Base-by-base conservation (phyloP, 2,888 invertebrate species). In the Hedychridium roseum region DNA sequence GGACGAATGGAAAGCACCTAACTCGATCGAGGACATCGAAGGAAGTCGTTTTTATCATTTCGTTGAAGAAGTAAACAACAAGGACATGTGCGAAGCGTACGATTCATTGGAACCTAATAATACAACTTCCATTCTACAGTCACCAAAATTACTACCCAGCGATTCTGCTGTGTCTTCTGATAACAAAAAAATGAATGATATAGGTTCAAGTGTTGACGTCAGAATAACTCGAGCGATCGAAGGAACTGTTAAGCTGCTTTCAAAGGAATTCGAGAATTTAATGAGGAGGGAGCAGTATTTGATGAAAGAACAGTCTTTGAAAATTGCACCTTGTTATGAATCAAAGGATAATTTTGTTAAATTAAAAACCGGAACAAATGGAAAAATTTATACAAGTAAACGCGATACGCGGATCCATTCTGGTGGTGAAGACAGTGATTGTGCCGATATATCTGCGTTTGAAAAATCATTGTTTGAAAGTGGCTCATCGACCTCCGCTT, bases 401-500 rank as follows among this genome's bases (percentile, higher is more conserved):
- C 63, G 67, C 2, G 85, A 85, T 71, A 81, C 82, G 0, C 82
- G 84, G 35, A 80, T 83, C 0, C 84, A 83, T 56, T 78, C 85
- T 26, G 85, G 84, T 34, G 85, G 85, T 23, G 85, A 85, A 57
- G 85, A 85, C 50, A 85, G 85, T 55, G 85, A 85, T 49, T 75
- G 70, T 36, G 70, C 71, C 1, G 74, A 74, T 44, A 31, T 69
- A 3, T 71, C 73, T 2, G 44, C 70, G 4, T 66, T 76, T 50
- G 76, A 76, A 27, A 73, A 59, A 36, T 76, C 75, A 15, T 44
- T 76, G 2, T 60, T 76, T 58, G 76, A 76, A 35, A 74, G 74
- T 50, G 79, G 79, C 61, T 85, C 86, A 0, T 86, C 86, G 0
- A 86, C 86, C 0, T 85, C 86, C 0, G 84, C 84, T 42, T 86